Percentiles rank a stretch among this genome's conserved stretches.
Conservation (phyloP, 2,888 invertebrate species). For the Leucophenga maculata region DNA sequence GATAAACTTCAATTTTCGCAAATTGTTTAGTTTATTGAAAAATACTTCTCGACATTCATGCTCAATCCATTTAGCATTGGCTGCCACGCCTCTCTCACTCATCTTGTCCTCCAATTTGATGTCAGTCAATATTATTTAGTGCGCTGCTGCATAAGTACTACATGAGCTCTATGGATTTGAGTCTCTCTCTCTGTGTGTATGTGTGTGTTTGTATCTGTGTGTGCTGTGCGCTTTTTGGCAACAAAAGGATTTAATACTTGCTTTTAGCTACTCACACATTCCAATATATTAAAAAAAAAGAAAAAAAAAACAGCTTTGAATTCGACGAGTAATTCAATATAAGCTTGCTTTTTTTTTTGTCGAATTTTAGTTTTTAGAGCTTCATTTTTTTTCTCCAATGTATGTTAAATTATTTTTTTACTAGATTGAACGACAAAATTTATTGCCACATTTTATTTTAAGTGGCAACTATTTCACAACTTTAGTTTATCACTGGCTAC, state of each 20-base stretch:
- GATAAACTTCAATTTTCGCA: constrained; percentile 67
- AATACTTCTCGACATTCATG: constrained; percentile 58
- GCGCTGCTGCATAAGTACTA: constrained; percentile 53
- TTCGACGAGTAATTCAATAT: constrained; percentile 20
- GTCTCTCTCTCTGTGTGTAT: constrained; percentile 26
- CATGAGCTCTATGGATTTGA: too few species aligned
- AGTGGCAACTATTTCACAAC: constrained; percentile 3
- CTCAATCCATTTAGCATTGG: neutral
- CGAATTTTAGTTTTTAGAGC: neutral
- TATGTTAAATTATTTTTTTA: neutral
- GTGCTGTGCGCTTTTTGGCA: constrained; percentile 38
- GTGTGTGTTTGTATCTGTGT: constrained; percentile 34
- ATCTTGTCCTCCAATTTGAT: neutral
- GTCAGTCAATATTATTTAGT: constrained; percentile 49
- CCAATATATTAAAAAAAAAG: neutral
- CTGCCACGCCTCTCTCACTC: neutral
- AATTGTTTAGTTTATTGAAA: constrained; percentile 67
- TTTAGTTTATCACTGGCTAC: too few species aligned
- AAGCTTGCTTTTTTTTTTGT: neutral
- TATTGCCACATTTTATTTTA: constrained; percentile 62
- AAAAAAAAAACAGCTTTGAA: too few species aligned
- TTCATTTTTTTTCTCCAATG: neutral
- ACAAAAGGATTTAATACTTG: constrained; percentile 33
- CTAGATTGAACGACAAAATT: constrained; percentile 34
- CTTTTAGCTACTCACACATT: neutral